A percentile compares a stretch with the other conserved stretches of the same genome.
These are phyloP conservation scores for Cotesia congregata DNA, from an alignment of 2,888 invertebrate genomes.

Conservation along the genomic window DNA sequence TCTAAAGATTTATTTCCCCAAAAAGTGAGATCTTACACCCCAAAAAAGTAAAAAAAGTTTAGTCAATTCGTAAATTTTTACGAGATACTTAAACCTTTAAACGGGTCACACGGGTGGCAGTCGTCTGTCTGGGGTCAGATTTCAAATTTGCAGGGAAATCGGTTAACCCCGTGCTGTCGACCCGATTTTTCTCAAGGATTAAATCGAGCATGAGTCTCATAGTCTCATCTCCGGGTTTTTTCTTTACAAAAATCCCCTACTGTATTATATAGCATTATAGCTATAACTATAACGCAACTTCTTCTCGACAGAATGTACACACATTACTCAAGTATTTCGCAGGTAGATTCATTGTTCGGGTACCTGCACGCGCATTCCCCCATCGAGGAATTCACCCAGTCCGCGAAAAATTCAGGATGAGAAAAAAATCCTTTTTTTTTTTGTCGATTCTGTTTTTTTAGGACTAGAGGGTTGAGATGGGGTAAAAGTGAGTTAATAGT, in stretches of 20 bases:
- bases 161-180: slow-evolving; percentile 64
- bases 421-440: slow-evolving; percentile 58
- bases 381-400: slow-evolving; percentile 18
- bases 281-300: not conserved
- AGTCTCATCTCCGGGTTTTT: slow-evolving; percentile 28
- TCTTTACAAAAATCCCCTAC: too few species aligned
- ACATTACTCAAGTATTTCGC: slow-evolving; percentile 40
- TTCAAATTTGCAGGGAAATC: slow-evolving; percentile 65
- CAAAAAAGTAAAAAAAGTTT: slow-evolving; percentile 45
- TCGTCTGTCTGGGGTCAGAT: slow-evolving; percentile 47
- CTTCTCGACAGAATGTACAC: slow-evolving; percentile 23
- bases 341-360: slow-evolving; percentile 44
- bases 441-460: slow-evolving; percentile 45
- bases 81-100: slow-evolving; percentile 69
- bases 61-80: slow-evolving; percentile 54
- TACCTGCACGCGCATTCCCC: slow-evolving; percentile 55
- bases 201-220: slow-evolving; percentile 66
- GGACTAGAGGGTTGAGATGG: slow-evolving; percentile 52
- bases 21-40: not conserved
- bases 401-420: slow-evolving; percentile 35
- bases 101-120: slow-evolving; percentile 56
- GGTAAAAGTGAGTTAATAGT: slow-evolving; percentile 71
- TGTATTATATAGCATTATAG: too few species aligned
- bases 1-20: too few species aligned
- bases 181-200: slow-evolving; percentile 69